Base-by-base conservation (phyloP, 2,797 vertebrate genomes). In the Furcifer pardalis region DNA sequence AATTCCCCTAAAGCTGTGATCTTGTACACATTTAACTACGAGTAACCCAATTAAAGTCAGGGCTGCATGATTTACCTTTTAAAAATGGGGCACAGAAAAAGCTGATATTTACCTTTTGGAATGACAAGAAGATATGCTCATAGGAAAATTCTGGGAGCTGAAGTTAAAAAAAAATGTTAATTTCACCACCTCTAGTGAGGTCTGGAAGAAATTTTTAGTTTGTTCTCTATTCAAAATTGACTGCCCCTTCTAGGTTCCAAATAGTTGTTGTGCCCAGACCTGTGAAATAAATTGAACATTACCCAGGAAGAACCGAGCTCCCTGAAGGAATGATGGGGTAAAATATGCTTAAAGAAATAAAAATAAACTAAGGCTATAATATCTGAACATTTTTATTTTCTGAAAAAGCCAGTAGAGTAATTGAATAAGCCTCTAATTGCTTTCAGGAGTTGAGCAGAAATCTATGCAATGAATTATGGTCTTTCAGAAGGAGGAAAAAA, bases 401-500 rank as follows among this genome's bases (percentile, higher is more conserved):
- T 40, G 37, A 40, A 40, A 69, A 10, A 21, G 21, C 8, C 37
- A 19, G 52, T 30, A 69, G 68, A 37, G 9, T 69, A 8, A 21
- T 69, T 71, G 32, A 8, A 71, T 10, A 25, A 9, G 37, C 37
- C 21, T 72, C 42, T 7, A 81, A 49, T 81, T 62, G n/a, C 52
- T 63, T 71, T 49, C 73, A 81, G n/a, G 63, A 40, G 32, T 60
- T 62, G 52, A 81, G 25, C 8, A 40, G 42, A 62, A 60, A 65
- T 23, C 42, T 79, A 37, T 71, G 4, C 63, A 62, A 81, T 81
- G 76, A 77, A 81, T 81, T 40, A 69, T 49, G 52, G 40, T 3
- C 74, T 71, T 42, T 77, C 32, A n/a, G 52, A 37, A 46, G 25
- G 71, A 69, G 46, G 25, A 60, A 85, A 76, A 81, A n/a, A 76